Percentiles rank a stretch among this genome's conserved stretches.
phyloP scores from a whole-genome alignment of 1,140 invertebrate genomes.

The Drosophila mauritiana region DNA sequence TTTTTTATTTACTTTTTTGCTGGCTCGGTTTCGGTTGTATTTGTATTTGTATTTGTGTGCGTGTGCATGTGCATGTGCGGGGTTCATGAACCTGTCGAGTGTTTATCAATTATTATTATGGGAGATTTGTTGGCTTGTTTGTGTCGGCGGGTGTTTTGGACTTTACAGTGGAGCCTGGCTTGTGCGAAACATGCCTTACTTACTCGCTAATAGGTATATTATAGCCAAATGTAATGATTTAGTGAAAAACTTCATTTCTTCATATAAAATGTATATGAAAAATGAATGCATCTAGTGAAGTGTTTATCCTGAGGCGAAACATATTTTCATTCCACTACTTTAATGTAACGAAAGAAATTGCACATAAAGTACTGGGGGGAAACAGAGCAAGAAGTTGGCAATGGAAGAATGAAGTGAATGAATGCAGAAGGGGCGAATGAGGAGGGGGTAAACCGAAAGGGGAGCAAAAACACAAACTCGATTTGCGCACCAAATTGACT shows the following conservation, averaged over 20 bases:
- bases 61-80: neutral
- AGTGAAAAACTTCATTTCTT: too few species aligned
- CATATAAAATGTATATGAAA: neutral
- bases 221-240: too few species aligned
- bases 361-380: neutral
- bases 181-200: neutral
- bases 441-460: neutral
- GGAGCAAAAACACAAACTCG: conserved; percentile 32
- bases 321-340: neutral
- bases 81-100: conserved; percentile 62
- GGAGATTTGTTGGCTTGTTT: conserved; percentile 31
- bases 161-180: conserved; percentile 20
- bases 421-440: neutral
- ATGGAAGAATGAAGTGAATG: neutral
- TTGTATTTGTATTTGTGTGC: neutral
- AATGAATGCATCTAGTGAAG: neutral
- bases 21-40: conserved; percentile 13
- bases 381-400: conserved; percentile 4
- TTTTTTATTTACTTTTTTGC: conserved; percentile 3
- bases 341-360: conserved; percentile 8
- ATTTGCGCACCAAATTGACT: conserved; percentile 51
- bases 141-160: conserved; percentile 23
- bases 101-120: conserved; percentile 58
- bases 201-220: too few species aligned
- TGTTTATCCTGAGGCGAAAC: neutral